Evolutionary conservation across 2,113 vertebrate species (phyloP).

Genomic region (Gopherus flavomarginatus): DNA sequence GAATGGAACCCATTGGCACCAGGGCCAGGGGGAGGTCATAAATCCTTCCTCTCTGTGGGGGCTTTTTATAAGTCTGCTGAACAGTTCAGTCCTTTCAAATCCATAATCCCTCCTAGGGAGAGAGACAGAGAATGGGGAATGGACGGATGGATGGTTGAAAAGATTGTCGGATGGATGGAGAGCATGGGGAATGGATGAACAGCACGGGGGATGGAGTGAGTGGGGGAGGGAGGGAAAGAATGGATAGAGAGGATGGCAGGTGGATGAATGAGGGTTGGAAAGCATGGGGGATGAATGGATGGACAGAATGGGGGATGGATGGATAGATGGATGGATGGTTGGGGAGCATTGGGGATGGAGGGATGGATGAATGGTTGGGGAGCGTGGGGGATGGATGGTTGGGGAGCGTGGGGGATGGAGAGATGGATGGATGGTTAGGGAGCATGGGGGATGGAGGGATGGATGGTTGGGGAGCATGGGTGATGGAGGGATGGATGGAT

Average conservation of each 20-base stretch:
- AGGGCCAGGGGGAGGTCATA: neutral
- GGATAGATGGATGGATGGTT: neutral
- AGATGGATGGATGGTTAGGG: neutral
- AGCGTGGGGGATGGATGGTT: too few species aligned
- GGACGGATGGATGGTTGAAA: too few species aligned
- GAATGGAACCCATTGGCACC: neutral
- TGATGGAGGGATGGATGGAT: neutral
- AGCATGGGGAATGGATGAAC: too few species aligned
- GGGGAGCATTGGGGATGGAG: too few species aligned
- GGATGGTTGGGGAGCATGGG: fast-evolving
- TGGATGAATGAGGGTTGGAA: neutral
- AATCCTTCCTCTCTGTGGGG: too few species aligned
- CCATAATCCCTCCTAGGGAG: neutral
- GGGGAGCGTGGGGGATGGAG: neutral
- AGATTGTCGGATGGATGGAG: too few species aligned
- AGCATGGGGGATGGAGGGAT: neutral
- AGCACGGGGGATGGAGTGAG: neutral
- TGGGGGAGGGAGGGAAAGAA: neutral
- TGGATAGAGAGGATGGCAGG: too few species aligned
- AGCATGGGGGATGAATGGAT: too few species aligned
- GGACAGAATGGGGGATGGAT: neutral
- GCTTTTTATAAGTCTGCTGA: neutral
- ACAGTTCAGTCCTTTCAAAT: neutral
- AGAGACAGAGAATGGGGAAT: too few species aligned
- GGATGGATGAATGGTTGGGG: neutral